These are phyloP conservation scores for Masnerella sp. DNA, from an alignment of 2,888 invertebrate species.

Conservation along the genomic window DNA sequence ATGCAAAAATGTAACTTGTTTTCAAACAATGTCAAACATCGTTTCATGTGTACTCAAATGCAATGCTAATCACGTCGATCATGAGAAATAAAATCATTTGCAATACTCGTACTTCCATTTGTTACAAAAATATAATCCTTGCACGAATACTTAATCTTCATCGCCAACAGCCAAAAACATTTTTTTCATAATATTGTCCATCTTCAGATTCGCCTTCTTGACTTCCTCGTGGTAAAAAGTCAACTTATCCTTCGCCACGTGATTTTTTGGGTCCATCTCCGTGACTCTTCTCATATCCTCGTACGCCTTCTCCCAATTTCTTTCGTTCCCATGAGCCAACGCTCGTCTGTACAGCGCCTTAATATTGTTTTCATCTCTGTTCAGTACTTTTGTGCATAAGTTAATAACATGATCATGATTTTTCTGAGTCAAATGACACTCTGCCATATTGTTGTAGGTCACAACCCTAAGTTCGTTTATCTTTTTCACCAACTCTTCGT, in stretches of 20 bases:
- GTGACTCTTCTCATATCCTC: constrained; percentile 80
- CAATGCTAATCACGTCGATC: constrained; percentile 1
- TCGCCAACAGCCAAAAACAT: constrained; percentile 73
- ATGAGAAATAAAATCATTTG: constrained; percentile 4
- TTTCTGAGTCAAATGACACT: constrained; percentile 85
- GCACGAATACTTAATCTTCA: no score
- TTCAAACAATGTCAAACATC: constrained; percentile 1
- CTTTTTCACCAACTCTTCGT: constrained; percentile 78
- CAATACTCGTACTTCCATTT: not conserved
- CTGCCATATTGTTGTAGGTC: constrained; percentile 89
- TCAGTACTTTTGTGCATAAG: constrained; percentile 80
- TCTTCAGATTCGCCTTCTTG: constrained; percentile 81
- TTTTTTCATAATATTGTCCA: constrained; percentile 81
- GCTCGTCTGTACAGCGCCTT: constrained; percentile 80
- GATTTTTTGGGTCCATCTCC: constrained; percentile 83
- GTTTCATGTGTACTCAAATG: constrained; percentile 11
- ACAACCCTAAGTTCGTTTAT: constrained; percentile 82
- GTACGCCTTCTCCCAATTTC: constrained; percentile 84
- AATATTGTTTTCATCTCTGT: constrained; percentile 76
- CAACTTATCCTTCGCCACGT: constrained; percentile 81
- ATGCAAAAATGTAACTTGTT: not conserved
- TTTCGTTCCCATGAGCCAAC: constrained; percentile 79
- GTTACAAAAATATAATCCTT: constrained; percentile 2
- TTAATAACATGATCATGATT: constrained; percentile 84
- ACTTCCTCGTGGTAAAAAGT: constrained; percentile 80